Base-by-base conservation (phyloP, 2,113 vertebrate species). In the Ameiurus melas region DNA sequence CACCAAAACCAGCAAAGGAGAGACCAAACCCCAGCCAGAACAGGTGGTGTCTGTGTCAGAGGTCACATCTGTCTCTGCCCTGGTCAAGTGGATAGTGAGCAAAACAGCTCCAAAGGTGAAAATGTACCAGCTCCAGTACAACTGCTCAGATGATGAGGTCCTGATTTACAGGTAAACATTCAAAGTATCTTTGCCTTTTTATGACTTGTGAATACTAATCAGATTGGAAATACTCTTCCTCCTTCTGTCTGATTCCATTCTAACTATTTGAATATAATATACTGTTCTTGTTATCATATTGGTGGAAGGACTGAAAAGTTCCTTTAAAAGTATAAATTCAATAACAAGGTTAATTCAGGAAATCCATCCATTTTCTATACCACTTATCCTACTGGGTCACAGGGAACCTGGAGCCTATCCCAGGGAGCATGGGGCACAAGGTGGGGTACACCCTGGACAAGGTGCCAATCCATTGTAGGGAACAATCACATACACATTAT, bases 61-160 rank as follows among this genome's bases (percentile, higher is more conserved):
- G 30, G 98, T 99, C 94, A 98, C 98, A 0, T 96, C 97, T 30
- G 94, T 96, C 86, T 98, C 98, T 17, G 98, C 97, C 88, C 92
- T 99, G 92, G 94, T 99, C 87, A 98, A 97, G 92, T 99, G 98
- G 98, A 97, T 96, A 0, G 97, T 98, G 88, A 98, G 96, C 95
- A 98, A 98, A 93, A 96, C 97, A 0, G 96, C 97, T 0, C 97
- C 98, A 43, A 96, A 97, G 83, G 98, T 99, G 90, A 99, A 99
- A 96, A 99, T 99, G 98, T 99, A 97, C 93, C 98, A 99, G 93
- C 95, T 99, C 58, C 98, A 99, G 91, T 99, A 99, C 94, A 99
- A 99, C 91, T 98, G 98, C 92, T 99, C 98, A 0, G 97, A 98
- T 43, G 98, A 99, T 91, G 98, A 99, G 96, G 98, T 99, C 71